These are phyloP conservation scores for Argyra leucocephala DNA, from an alignment of 2,888 invertebrate genomes.

Conservation along the genomic window DNA sequence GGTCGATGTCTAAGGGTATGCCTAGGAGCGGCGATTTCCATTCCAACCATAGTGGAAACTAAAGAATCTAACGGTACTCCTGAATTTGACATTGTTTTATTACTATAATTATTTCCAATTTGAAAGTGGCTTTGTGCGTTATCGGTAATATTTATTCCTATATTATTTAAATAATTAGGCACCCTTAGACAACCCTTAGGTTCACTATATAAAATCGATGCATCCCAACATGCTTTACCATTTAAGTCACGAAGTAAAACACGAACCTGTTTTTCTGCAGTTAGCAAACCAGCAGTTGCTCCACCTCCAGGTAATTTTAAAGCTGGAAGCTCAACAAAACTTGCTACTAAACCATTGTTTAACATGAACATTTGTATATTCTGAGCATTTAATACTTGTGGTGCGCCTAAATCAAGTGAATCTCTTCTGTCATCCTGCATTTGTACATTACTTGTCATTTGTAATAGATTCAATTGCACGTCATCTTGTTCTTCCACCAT, in stretches of 20 bases:
- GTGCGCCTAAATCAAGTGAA: constrained; percentile 61
- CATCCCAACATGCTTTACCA: constrained; percentile 95
- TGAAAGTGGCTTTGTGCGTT: not conserved
- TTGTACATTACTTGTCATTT: constrained; percentile 12
- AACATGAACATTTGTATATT: constrained; percentile 79
- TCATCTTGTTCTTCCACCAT: constrained; percentile 90
- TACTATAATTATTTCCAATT: constrained; percentile 21
- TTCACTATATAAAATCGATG: constrained; percentile 76
- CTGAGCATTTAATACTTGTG: constrained; percentile 72
- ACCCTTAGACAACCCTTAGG: constrained; percentile 45
- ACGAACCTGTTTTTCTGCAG: constrained; percentile 74
- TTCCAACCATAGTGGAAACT: constrained; percentile 44
- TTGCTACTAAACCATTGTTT: constrained; percentile 71
- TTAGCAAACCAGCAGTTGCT: constrained; percentile 64
- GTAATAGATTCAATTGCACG: constrained; percentile 38
- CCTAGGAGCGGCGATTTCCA: constrained; percentile 53
- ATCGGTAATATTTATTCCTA: not conserved
- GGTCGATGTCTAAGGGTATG: constrained; percentile 63
- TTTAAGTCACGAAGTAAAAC: constrained; percentile 80
- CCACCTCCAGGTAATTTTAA: constrained; percentile 70
- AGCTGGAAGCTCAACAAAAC: constrained; percentile 80
- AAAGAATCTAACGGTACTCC: constrained; percentile 30
- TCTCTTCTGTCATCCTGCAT: constrained; percentile 31
- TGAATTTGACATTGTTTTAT: constrained; percentile 21
- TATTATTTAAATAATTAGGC: not conserved